phyloP scores from a whole-genome alignment of 2,888 invertebrate species.

The Oxytorus armatus region DNA sequence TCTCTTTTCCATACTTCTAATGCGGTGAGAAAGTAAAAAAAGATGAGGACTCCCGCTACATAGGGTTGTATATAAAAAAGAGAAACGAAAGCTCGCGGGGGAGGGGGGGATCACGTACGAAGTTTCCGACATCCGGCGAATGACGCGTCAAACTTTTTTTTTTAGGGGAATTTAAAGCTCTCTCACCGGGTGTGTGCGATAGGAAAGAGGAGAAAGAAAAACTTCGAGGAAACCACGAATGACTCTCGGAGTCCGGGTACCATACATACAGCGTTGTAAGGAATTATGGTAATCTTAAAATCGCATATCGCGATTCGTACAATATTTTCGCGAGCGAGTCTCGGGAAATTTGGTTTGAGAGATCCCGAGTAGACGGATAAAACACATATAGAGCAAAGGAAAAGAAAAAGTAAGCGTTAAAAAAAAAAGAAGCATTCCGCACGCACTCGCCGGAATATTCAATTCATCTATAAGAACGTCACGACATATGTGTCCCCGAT shows the following conservation, averaged over 20 bases:
- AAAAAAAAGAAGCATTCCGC: constrained; percentile 25
- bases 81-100: not conserved
- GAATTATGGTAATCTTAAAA: constrained; percentile 78
- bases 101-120: constrained; percentile 23
- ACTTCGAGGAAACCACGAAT: constrained; percentile 43
- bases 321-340: constrained; percentile 54
- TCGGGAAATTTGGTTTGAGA: constrained; percentile 59
- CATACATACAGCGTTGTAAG: constrained; percentile 58
- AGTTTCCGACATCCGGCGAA: constrained; percentile 41
- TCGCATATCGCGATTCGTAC: constrained; percentile 74
- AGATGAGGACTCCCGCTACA: not conserved
- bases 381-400: constrained; percentile 15
- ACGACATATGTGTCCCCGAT: constrained; percentile 43
- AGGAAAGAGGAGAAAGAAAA: constrained; percentile 45
- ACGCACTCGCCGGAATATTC: constrained; percentile 63
- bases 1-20: constrained; percentile 18
- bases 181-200: constrained; percentile 35
- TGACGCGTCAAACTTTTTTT: constrained; percentile 60
- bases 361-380: constrained; percentile 43
- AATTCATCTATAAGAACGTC: constrained; percentile 55
- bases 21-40: constrained; percentile 28
- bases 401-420: constrained; percentile 25
- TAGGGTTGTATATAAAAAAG: constrained; percentile 21
- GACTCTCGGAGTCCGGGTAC: constrained; percentile 39
- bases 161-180: constrained; percentile 58